Base-by-base conservation (phyloP, 1,140 invertebrate species). In the Steinernema feltiae region DNA sequence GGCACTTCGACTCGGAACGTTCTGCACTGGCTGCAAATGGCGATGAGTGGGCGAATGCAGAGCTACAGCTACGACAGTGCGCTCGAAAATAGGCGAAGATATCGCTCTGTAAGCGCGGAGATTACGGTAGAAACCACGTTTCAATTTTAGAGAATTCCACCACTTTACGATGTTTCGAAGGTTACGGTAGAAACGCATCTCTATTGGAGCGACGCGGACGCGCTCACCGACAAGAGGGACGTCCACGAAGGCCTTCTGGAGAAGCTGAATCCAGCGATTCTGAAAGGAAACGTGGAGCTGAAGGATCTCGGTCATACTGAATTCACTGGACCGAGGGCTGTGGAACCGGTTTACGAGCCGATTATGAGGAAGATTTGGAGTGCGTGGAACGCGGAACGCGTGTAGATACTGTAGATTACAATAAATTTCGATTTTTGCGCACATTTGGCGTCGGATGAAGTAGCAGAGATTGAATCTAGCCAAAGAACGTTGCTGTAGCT, bases 11-110 rank as follows among this genome's bases (percentile, higher is more conserved):
- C 63, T 7, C 73, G 63, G 31, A 80, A 80, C 30, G 48, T 79
- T 46, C 63, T 79, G 18, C 79, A 80, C 35, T 79, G 77, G 77
- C 32, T 71, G 30, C 78, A 79, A 32, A 78, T 79, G 77, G 32
- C 70, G 29, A 31, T 32, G 35, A 30, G 35, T 71, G 78, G 78
- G 69, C 1, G 72, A 71, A 74, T 76, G 0, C 35, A 78, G 70
- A 78, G n/a, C 27, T 77, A 77, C 76, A 32, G 78, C 27, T 71
- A 41, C 30, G 35, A 29, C 7, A 35, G 30, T 0, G 7, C 24
- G 21, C 24, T 24, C 29, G 35, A 77, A 2, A 77, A 78, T 35
- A 27, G n/a, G n/a, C n/a, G n/a, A n/a, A n/a, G n/a, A n/a, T n/a
- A n/a, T n/a, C n/a, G n/a, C n/a, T n/a, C n/a, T n/a, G n/a, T n/a